Base-by-base conservation (phyloP, 2,113 vertebrate species). In the Microcebus tavaratra region DNA sequence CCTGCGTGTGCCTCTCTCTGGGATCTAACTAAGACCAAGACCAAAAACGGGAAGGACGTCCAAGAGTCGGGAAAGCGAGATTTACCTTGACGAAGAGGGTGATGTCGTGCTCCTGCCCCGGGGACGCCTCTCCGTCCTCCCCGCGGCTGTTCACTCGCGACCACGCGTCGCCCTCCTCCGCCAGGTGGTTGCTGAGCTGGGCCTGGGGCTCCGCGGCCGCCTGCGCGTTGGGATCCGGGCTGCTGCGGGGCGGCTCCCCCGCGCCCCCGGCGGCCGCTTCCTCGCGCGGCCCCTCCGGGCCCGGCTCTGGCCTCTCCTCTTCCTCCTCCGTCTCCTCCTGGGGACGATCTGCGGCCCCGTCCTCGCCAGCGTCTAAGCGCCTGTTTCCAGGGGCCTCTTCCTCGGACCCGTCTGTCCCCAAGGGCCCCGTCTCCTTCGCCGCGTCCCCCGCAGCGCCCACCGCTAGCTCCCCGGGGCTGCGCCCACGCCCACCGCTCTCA, bases 51-150 rank as follows among this genome's bases (percentile, higher is more conserved):
- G 9, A 50, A 34, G 31, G 23, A 34, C 23, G 5, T 42, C 27
- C 48, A 3, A 8, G 34, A 57, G n/a, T 2, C 11, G 1, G 21
- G 21, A 14, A 20, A 0, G 36, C 1, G 36, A 23, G 15, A 0
- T 59, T 15, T 98, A 99, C 99, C 98, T 99, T 99, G 81, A 99
- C 99, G n/a, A 99, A 99, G 70, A 99, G 99, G 2, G 99, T 99
- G 94, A 99, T 99, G 96, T 99, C 98, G 15, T 99, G 98, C 48
- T 99, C 99, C 79, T 98, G 96, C 4, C 63, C 65, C 0, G 36
- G 96, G 97, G 73, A n/a, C 23, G 20, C 89, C 48, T 97, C 57
- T 70, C 96, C 11, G 78, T 98, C 97, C 78, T 96, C 88, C 17
- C 95, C n/a, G 4, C 80, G 0, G 29, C 87, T 55, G 0, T 96